phyloP scores from a whole-genome alignment of 1,140 invertebrate species.

The Drosophila pseudoananassae region DNA sequence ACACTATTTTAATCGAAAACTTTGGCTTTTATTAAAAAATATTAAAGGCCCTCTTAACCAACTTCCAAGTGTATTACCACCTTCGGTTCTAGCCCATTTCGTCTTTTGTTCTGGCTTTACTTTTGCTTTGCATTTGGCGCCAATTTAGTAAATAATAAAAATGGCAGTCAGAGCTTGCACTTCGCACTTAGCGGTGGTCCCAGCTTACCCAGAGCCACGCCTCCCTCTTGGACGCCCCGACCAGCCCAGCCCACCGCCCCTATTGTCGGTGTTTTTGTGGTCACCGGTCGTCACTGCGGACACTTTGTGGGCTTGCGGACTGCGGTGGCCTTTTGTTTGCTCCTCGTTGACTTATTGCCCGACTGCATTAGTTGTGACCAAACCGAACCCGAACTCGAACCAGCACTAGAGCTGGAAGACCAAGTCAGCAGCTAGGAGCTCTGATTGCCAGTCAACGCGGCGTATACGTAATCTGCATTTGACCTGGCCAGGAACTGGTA shows the following conservation, averaged over 20 bases:
- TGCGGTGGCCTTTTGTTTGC: constrained; percentile 71
- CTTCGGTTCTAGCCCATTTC: not conserved
- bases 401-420: not conserved
- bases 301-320: constrained; percentile 66
- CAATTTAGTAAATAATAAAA: constrained; percentile 81
- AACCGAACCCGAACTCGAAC: not conserved
- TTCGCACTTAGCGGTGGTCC: constrained; percentile 65
- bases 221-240: not conserved
- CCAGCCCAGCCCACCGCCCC: not conserved
- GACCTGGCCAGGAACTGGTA: constrained; percentile 4
- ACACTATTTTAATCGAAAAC: too few relatives aligned
- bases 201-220: constrained; percentile 20
- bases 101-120: constrained; percentile 45
- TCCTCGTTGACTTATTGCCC: constrained; percentile 71
- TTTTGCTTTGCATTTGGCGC: constrained; percentile 77
- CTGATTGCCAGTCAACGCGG: constrained; percentile 59
- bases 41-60: too few relatives aligned
- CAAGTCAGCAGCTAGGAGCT: constrained; percentile 22
- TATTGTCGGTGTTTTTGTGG: constrained; percentile 52
- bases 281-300: constrained; percentile 57
- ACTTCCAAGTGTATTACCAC: constrained; percentile 3
- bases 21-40: too few relatives aligned
- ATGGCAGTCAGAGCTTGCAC: constrained; percentile 71
- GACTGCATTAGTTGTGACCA: constrained; percentile 68
- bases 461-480: constrained; percentile 78